phyloP scores from a whole-genome alignment of 2,797 vertebrate genomes.

The Remorina albescens region DNA sequence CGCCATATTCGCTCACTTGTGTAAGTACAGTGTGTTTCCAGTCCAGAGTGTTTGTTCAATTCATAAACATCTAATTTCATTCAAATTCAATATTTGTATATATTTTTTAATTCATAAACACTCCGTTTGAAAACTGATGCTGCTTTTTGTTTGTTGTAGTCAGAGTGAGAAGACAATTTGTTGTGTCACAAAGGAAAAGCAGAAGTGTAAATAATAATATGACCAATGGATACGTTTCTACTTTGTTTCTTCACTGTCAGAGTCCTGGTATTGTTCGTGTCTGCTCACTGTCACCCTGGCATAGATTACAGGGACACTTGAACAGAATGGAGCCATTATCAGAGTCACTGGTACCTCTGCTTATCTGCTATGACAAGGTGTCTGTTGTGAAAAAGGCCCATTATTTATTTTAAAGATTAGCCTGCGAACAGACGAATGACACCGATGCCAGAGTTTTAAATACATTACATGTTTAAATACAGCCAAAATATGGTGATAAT shows the following conservation, averaged over 20 bases:
- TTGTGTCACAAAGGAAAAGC: no score
- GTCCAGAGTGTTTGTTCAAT: background rate
- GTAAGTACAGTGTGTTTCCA: conserved; percentile 81
- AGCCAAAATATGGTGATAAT: background rate
- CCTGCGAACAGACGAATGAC: background rate
- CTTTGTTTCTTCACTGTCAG: background rate
- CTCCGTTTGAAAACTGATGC: background rate
- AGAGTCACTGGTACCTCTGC: background rate
- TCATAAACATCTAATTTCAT: background rate
- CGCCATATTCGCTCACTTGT: conserved; percentile 84
- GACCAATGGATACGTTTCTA: background rate
- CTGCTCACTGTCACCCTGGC: background rate
- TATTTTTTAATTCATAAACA: background rate
- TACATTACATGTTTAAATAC: no score
- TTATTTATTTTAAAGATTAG: background rate
- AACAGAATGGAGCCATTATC: background rate
- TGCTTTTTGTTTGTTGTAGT: background rate
- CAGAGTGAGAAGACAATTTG: no score
- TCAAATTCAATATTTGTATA: background rate
- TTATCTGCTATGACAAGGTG: background rate
- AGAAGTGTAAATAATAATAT: no score
- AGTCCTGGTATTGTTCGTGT: background rate
- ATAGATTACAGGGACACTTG: background rate
- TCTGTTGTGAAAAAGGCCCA: background rate
- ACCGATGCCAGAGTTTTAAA: background rate